Base-by-base conservation (phyloP, 2,888 invertebrate species). In the Nematopogon swammerdamellus region DNA sequence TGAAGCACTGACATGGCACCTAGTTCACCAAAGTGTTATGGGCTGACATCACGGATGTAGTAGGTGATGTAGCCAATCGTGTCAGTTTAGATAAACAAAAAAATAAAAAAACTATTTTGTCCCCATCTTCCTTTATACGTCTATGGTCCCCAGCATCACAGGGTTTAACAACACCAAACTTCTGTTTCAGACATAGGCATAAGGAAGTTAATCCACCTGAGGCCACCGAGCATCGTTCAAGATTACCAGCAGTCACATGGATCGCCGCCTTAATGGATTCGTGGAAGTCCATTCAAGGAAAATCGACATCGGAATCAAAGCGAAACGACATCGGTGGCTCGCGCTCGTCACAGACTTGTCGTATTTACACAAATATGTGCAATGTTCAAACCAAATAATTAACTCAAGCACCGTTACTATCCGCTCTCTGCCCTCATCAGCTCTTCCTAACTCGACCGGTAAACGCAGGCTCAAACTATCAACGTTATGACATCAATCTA, bases 351-450 rank as follows among this genome's bases (percentile, higher is more conserved):
- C 36, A 14, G 11, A 14, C 36, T 3, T 14, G 36, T 36, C 36
- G 8, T 36, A 36, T 36, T 36, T 29, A 49, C 18, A 44, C 62
- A 66, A 69, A 67, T 67, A 73, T 70, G 79, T 79, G 79, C 79
- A 79, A 79, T 79, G 70, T 72, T 72, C 68, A 77, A 77, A 75
- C 79, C 77, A 77, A 79, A 79, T 75, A 77, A 73, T 68, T 72
- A 73, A 71, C 69, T 70, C 67, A 73, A 68, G 65, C 65, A 69
- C 68, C 64, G 62, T 67, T 63, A n/a, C n/a, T n/a, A n/a, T n/a
- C n/a, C 67, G 69, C 63, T 62, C 66, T 64, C 70, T 65, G 67
- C n/a, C 45, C n/a, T 45, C 20, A 29, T 36, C 46, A 44, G 16
- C 19, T 46, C 18, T 16, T 43, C 64, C 63, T 68, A 64, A 65